Evolutionary conservation across 2,113 vertebrate species (phyloP), one percentile per base, ranked within the genome.

Genomic region (Lophotis ruficrista): DNA sequence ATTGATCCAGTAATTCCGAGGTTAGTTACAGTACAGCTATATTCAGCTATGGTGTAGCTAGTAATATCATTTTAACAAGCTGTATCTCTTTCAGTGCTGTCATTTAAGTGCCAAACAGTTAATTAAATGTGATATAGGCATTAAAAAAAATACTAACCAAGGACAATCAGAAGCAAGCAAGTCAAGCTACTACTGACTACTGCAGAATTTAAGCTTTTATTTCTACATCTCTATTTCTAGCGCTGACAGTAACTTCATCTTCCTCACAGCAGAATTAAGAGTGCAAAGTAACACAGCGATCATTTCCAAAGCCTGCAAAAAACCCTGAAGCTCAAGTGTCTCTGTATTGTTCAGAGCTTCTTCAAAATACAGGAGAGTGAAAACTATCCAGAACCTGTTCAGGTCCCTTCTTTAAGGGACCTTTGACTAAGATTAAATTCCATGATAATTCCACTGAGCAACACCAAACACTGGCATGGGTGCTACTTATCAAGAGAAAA

Each of bases 401-500:
- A 75, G 76, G 79, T 90, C 47, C 6, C 9, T 33, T 88, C 25
- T 80, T 88, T 72, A 76, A 50, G 28, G 85, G 62, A 89, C 61
- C 48, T 88, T 78, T 90, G 66, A 85, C 66, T 91, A 80, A 81
- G 37, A 95, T 5, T 76, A 73, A 93, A 80, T 91, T 53, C 61
- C n/a, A 90, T 43, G 20, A 72, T 79, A 72, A 79, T 81, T 86
- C 83, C 85, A 93, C 47, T 60, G n/a, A 93, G 47, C 56, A 94
- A 77, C 47, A 86, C n/a, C 73, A 83, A 95, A 90, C 62, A 88
- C 68, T 92, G 50, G 33, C 60, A 83, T 24, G 71, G 66, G 50
- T 90, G 85, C 33, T 93, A 83, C 78, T 96, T 76, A 95, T 58
- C 50, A 94, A 83, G 35, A 91, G 62, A 85, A 93, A 91, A 96